Evolutionary conservation across 2,113 vertebrate genomes (phyloP).

Genomic region (Poeciliopsis occidentalis): DNA sequence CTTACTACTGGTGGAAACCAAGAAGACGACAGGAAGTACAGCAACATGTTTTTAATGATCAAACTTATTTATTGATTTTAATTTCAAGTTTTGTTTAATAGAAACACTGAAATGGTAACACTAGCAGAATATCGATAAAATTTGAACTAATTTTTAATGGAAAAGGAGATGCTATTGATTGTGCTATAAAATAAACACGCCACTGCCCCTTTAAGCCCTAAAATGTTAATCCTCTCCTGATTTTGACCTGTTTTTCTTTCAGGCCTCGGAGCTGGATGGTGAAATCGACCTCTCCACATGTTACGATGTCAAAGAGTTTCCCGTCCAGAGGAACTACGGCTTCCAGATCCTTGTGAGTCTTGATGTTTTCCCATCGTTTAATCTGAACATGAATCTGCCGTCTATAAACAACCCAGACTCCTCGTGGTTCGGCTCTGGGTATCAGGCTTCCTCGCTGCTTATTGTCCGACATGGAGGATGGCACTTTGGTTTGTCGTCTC

Average conservation of each 20-base stretch:
- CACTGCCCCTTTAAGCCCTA: not conserved
- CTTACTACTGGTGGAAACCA: no score
- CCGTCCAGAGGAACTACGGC: slow-evolving; percentile 96
- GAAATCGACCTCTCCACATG: slow-evolving; percentile 94
- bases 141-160: no score
- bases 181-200: no score
- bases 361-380: slow-evolving; percentile 15
- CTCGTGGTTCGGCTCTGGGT: slow-evolving; percentile 38
- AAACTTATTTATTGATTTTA: no score
- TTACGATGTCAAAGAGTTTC: slow-evolving; percentile 92
- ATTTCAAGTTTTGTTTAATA: no score
- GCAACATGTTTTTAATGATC: no score
- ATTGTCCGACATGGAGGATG: slow-evolving; percentile 64
- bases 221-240: not conserved
- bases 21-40: no score
- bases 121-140: no score
- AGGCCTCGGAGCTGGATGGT: slow-evolving; percentile 95
- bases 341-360: slow-evolving; percentile 95
- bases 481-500: slow-evolving; percentile 69
- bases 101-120: no score
- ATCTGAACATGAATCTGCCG: slow-evolving; percentile 19
- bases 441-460: slow-evolving; percentile 64
- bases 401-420: slow-evolving; percentile 63
- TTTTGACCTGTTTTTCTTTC: not conserved
- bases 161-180: no score